Base-by-base conservation (phyloP, 2,888 invertebrate genomes). In the Volucella inanis region DNA sequence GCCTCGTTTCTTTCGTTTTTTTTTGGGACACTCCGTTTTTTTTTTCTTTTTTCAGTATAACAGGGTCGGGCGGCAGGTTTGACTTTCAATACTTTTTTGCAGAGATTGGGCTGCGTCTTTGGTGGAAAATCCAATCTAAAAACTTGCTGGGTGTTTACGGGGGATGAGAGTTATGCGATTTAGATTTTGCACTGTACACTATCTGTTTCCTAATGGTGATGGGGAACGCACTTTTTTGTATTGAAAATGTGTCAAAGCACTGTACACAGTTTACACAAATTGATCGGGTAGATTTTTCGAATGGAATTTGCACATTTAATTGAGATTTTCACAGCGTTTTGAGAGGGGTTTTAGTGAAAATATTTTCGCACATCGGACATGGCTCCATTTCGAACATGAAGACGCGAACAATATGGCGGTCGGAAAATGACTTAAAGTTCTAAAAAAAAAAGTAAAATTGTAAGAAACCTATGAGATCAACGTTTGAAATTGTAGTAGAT, bases 261-360 rank as follows among this genome's bases (percentile, higher is more conserved):
- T 57, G 31, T 9, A 55, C 74, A 65, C 59, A 65, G 41, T 72
- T 57, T 50, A 49, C 57, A 67, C 52, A 22, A 45, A 12, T 47
- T 8, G 45, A 18, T 55, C 22, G 15, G 49, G 31, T 41, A 45
- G 15, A 39, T 59, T 59, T 62, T 15, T 43, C 22, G n/a, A 52
- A 54, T 85, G 84, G 78, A 87, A 88, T 87, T 82, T 87, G 87
- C 88, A 89, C 88, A 88, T 88, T 88, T 88, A 88, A 87, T 87
- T 87, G 70, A 72, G 52, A 9, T 67, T 75, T 79, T 79, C 47
- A 59, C 70, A 55, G 52, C 49, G 80, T 67, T 82, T 89, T 87
- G 86, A 88, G 82, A 86, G 77, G 82, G 87, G 87, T 89, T 89
- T 89, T 90, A 89, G 89, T 89, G 89, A 87, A 88, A 90, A 89